These are phyloP conservation scores for Rhingia rostrata DNA, from an alignment of 2,888 invertebrate species.

Conservation along the genomic window DNA sequence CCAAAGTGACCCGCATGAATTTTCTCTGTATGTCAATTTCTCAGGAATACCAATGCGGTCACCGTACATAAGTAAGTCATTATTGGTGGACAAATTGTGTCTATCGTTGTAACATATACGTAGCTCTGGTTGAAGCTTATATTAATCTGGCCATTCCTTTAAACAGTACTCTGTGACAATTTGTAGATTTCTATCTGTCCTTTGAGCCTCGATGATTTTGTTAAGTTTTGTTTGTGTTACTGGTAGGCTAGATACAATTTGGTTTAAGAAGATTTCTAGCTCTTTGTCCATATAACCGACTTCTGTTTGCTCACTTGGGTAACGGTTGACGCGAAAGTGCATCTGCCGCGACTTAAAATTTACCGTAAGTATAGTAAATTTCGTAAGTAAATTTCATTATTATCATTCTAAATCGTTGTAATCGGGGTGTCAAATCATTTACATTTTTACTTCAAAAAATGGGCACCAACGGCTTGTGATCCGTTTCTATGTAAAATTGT, in stretches of 20 bases:
- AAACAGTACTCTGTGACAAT: too few species aligned
- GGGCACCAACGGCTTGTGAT: constrained; percentile 70
- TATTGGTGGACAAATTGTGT: neutral
- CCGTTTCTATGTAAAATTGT: too few species aligned
- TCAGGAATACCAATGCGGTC: too few species aligned
- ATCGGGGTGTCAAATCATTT: constrained; percentile 56
- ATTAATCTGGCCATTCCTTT: constrained; percentile 2
- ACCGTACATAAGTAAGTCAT: neutral
- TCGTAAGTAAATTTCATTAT: constrained; percentile 62
- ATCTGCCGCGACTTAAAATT: constrained; percentile 68
- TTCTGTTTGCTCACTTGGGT: neutral
- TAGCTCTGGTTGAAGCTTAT: neutral
- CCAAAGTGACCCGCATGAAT: neutral
- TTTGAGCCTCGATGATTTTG: neutral
- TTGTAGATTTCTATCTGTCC: neutral
- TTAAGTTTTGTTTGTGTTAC: too few species aligned
- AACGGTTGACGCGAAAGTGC: constrained; percentile 60
- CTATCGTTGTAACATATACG: neutral
- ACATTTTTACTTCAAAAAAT: constrained; percentile 48
- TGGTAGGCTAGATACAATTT: too few species aligned
- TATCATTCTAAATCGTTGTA: constrained; percentile 65
- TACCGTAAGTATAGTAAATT: constrained; percentile 64
- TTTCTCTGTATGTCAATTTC: neutral
- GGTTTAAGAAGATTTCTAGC: constrained; percentile 1
- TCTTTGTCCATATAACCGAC: neutral